These are phyloP conservation scores for Phragmatobia fuliginosa DNA, from an alignment of 2,888 invertebrate genomes.

Conservation along the genomic window DNA sequence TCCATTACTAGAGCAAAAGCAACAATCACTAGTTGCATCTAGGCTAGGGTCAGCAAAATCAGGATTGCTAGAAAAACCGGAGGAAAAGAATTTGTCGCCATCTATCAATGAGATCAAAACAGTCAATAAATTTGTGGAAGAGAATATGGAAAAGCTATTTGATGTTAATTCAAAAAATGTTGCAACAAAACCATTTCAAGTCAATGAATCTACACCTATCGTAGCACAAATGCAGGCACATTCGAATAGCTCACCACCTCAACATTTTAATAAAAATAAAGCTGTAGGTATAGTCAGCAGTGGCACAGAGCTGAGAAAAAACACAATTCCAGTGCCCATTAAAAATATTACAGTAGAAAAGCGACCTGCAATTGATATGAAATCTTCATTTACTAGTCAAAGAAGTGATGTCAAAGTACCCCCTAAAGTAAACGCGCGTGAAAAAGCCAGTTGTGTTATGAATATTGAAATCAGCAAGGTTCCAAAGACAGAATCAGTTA, in stretches of 20 bases:
- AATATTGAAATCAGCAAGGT: constrained; percentile 27
- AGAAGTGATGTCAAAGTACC: constrained; percentile 15
- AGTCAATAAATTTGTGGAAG: constrained; percentile 11
- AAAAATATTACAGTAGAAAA: constrained; percentile 12
- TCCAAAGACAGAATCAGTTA: constrained; percentile 34
- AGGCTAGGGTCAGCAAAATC: constrained; percentile 13
- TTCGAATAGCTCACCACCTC: constrained; percentile 10
- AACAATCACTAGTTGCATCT: not conserved
- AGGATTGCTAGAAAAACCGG: constrained; percentile 12
- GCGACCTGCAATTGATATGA: constrained; percentile 10
- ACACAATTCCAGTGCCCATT: not conserved
- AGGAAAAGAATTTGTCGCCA: not conserved
- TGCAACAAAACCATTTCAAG: constrained; percentile 14
- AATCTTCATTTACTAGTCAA: not conserved
- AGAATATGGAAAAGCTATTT: constrained; percentile 15
- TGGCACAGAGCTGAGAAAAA: constrained; percentile 21
- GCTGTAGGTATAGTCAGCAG: not conserved
- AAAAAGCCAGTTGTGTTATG: constrained; percentile 18
- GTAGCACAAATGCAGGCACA: constrained; percentile 20
- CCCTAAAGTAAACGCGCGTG: constrained; percentile 14
- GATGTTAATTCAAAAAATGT: constrained; percentile 19
- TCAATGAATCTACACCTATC: constrained; percentile 18
- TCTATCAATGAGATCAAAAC: constrained; percentile 3
- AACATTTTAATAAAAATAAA: constrained; percentile 2
- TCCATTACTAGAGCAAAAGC: constrained; percentile 10